phyloP scores from a whole-genome alignment of 2,888 invertebrate species.

The Ophonus ardosiacus region DNA sequence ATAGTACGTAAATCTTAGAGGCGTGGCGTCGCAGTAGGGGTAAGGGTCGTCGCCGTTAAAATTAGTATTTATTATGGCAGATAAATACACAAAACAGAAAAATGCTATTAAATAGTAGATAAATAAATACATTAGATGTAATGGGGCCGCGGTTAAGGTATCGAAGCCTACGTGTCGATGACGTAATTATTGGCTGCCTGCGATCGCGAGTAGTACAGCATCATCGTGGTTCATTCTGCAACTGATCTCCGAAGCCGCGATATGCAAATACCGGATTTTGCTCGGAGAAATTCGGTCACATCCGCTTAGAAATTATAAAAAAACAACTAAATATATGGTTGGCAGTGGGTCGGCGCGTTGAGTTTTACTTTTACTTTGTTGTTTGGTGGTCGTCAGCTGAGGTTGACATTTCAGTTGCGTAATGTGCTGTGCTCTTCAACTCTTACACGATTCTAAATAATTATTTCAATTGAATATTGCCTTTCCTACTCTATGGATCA shows the following conservation, averaged over 20 bases:
- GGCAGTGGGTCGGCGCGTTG: constrained; percentile 4
- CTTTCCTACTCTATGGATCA: constrained; percentile 3
- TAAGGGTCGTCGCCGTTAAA: neutral
- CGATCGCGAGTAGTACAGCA: neutral
- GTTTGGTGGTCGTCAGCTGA: constrained; percentile 13
- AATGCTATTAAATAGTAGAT: constrained; percentile 1
- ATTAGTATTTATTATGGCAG: neutral
- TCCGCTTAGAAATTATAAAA: constrained; percentile 43
- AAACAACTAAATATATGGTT: constrained; percentile 14
- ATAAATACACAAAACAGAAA: neutral
- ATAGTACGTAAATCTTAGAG: no score
- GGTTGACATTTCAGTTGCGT: constrained; percentile 49
- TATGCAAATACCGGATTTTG: constrained; percentile 34
- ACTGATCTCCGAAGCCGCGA: constrained; percentile 12
- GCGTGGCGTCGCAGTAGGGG: no score
- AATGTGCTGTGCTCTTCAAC: constrained; percentile 44
- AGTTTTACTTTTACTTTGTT: constrained; percentile 57
- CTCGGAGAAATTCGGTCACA: constrained; percentile 55
- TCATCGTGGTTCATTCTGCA: neutral
- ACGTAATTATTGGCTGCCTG: constrained; percentile 44
- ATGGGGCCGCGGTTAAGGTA: constrained; percentile 53
- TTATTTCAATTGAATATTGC: neutral
- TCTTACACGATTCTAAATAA: constrained; percentile 24
- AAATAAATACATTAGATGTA: constrained; percentile 42
- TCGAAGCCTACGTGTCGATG: constrained; percentile 51